Conservation (phyloP, 2,888 invertebrate genomes). For the Acleris laterana region DNA sequence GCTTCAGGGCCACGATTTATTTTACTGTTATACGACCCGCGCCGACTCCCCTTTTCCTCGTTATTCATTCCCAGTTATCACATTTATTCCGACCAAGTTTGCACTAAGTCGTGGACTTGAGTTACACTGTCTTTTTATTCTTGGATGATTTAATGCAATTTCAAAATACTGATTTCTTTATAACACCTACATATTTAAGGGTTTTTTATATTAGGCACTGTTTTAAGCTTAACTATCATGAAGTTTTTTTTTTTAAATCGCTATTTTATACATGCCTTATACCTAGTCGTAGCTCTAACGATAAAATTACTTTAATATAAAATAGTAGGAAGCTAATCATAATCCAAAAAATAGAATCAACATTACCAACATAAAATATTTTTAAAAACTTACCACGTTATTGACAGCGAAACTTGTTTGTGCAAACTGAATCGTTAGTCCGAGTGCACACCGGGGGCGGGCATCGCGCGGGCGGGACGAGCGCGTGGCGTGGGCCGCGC, state of each 20-base stretch:
- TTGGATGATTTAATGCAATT: neutral
- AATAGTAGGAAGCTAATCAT: too few species aligned
- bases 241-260: too few species aligned
- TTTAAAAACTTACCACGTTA: slow-evolving; percentile 7
- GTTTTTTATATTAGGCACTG: too few species aligned
- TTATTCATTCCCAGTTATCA: slow-evolving; percentile 36
- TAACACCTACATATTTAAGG: neutral
- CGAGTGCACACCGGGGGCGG: slow-evolving; percentile 10
- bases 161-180: neutral
- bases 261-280: too few species aligned
- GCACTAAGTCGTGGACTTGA: slow-evolving; percentile 8
- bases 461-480: slow-evolving; percentile 45
- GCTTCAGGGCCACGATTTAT: slow-evolving; percentile 36
- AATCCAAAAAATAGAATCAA: too few species aligned
- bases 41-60: slow-evolving; percentile 35
- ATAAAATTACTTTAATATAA: too few species aligned
- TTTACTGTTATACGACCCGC: slow-evolving; percentile 31
- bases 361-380: too few species aligned
- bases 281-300: too few species aligned
- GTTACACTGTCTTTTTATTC: slow-evolving; percentile 3
- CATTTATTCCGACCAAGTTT: slow-evolving; percentile 28
- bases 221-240: too few species aligned
- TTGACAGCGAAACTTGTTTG: slow-evolving; percentile 8
- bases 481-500: slow-evolving; percentile 69
- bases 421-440: slow-evolving; percentile 16